Evolutionary conservation across 2,113 vertebrate genomes (phyloP), one percentile per base, ranked within the genome.

Genomic region (Gobius niger): DNA sequence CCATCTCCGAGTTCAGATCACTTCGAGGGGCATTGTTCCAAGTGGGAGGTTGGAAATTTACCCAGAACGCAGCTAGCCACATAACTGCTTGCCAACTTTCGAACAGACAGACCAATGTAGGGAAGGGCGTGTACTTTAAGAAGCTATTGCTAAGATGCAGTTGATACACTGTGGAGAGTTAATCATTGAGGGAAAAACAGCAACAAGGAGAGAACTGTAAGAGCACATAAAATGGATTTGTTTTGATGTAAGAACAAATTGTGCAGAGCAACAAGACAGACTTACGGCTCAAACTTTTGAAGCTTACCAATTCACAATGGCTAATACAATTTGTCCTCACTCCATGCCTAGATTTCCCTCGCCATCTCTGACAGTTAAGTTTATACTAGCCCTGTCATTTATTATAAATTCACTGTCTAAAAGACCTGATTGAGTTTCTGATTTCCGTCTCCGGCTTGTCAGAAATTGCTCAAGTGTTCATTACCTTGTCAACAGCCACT

Each of bases 401-500:
- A 44, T 19, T 12, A 41, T 18, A 34, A 61, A 67, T n/a, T 71
- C 4, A 44, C 44, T 41, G 66, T 19, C 63, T 46, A 74, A 70
- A 75, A 53, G 3, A 8, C 11, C 1, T 19, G 46, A 57, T 68
- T 72, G 47, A 62, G 19, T 63, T 64, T 67, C 66, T 40, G 52
- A 56, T 57, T 54, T 12, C 41, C 15, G 63, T 72, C 18, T 68
- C 41, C 44, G 67, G 61, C 69, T 50, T 70, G 74, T 61, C 64
- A 68, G 46, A 44, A 44, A 69, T 63, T n/a, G 11, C 11, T n/a
- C 42, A 18, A 70, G 64, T 64, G n/a, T 60, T 63, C 44, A 73
- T 73, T 78, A 67, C 51, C 78, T 46, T 44, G 65, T 77, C 75
- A 74, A 54, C 57, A 77, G 49, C 54, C 9, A 12, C 64, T 44